Conservation (phyloP, 2,797 vertebrate genomes). For the Fratercula arctica region DNA sequence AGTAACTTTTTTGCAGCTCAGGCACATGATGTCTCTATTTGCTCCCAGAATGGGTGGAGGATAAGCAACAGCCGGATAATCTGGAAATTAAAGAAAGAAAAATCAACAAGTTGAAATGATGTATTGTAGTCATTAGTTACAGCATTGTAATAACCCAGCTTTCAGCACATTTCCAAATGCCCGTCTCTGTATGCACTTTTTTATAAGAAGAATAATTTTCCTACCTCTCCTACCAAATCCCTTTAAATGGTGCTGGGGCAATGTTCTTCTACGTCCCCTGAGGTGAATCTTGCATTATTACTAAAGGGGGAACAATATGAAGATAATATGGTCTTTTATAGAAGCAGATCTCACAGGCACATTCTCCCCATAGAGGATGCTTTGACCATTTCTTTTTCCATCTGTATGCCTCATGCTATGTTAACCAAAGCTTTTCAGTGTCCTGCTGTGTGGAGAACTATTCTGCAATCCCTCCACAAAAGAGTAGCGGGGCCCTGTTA, state of each 20-base stretch:
- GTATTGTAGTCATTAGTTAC: conserved; percentile 55
- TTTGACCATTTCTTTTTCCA: background rate
- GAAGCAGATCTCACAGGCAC: background rate
- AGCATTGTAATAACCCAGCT: background rate
- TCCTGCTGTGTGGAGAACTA: background rate
- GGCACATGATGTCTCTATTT: conserved; percentile 27
- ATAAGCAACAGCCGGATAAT: conserved; percentile 4
- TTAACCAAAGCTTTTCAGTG: background rate
- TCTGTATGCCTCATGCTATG: background rate
- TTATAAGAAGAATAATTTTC: background rate
- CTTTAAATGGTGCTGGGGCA: background rate
- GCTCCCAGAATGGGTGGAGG: background rate
- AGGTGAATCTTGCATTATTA: background rate
- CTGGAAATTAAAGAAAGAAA: conserved; percentile 40
- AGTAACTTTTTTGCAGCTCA: background rate
- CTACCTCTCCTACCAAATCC: background rate
- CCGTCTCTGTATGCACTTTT: background rate
- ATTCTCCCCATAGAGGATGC: background rate
- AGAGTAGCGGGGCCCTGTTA: background rate
- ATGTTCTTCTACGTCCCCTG: background rate
- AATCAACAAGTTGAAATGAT: conserved; percentile 59
- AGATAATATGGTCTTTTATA: background rate
- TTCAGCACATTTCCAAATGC: conserved; percentile 30
- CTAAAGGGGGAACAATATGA: background rate
- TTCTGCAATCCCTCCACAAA: background rate